Evolutionary conservation across 2,888 invertebrate genomes (phyloP), one percentile per base, ranked within the genome.

Genomic region (Baronia brevicornis): DNA sequence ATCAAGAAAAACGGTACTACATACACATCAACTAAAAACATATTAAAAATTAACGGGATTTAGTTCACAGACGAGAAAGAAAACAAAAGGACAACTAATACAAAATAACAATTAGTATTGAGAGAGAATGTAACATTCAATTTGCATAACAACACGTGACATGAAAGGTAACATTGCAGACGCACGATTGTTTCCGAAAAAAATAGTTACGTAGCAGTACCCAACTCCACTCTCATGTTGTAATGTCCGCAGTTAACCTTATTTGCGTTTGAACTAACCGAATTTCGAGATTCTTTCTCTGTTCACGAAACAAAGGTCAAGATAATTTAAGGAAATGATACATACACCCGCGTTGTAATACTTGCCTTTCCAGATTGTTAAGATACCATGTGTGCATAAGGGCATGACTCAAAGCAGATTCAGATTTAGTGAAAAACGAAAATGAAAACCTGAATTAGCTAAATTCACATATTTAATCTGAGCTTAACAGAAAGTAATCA

Each of bases 131-230:
- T 62, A 70, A 52, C 54, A 41, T 44, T 40, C 25, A 41, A 72
- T 74, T 73, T 66, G 54, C 70, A 73, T 74, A 59, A 37, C 29
- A 43, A 49, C 36, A 56, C 73, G 68, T 73, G 74, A 65, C 58
- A 42, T 48, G 66, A 61, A 63, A 63, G 48, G 14, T 52, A 48
- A 57, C 32, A 36, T 34, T 29, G 24, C 36, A 37, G 25, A 27
- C 26, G 15, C 31, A n/a, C n/a, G 34, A 39, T 41, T 47, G 43
- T 53, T 47, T 43, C 39, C 39, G 39, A 51, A 53, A 52, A 45
- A 36, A 41, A 42, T 38, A 20, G 36, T 23, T 38, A 41, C 30
- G 23, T 33, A 23, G n/a, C n/a, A n/a, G n/a, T n/a, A n/a, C n/a
- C n/a, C n/a, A n/a, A n/a, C n/a, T n/a, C 11, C 8, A 14, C 24